Evolutionary conservation across 2,797 vertebrate species (phyloP).

Genomic region (Microhierax caerulescens): DNA sequence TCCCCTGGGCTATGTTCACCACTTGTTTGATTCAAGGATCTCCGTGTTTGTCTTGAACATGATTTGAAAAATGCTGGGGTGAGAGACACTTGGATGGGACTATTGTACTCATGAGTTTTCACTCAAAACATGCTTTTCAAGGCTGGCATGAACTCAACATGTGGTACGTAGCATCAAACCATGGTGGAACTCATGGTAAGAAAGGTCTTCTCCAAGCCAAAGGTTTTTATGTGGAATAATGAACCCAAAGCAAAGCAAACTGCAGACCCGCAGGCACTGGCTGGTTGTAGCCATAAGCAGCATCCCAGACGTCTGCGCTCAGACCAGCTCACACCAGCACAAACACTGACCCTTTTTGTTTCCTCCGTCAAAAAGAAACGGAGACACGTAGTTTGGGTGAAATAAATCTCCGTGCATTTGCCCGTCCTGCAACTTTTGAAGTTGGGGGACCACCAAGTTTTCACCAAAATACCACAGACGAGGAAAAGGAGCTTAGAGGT

Average conservation of each 20-base stretch:
- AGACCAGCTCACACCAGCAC: not conserved
- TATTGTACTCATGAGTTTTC: not conserved
- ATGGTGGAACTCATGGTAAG: not conserved
- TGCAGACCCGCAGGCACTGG: rapidly evolving
- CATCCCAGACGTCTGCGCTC: not conserved
- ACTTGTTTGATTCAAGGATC: not conserved
- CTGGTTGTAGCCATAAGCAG: not conserved
- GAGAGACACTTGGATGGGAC: not conserved
- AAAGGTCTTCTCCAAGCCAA: not conserved
- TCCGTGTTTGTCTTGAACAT: rapidly evolving
- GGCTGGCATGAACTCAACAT: not conserved
- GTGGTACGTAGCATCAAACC: not conserved
- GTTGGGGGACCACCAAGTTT: not conserved
- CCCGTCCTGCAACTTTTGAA: not conserved
- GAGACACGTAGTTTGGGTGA: not conserved
- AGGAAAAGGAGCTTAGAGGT: not conserved
- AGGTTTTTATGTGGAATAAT: not conserved
- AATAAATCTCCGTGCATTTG: not conserved
- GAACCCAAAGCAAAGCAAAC: not conserved
- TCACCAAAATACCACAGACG: not conserved
- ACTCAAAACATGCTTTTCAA: not conserved
- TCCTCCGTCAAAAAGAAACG: not conserved
- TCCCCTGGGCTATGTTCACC: not conserved
- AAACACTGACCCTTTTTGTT: not conserved
- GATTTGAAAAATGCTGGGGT: not conserved